Conservation (phyloP, 2,888 invertebrate species). For the Eupithecia insigniata region DNA sequence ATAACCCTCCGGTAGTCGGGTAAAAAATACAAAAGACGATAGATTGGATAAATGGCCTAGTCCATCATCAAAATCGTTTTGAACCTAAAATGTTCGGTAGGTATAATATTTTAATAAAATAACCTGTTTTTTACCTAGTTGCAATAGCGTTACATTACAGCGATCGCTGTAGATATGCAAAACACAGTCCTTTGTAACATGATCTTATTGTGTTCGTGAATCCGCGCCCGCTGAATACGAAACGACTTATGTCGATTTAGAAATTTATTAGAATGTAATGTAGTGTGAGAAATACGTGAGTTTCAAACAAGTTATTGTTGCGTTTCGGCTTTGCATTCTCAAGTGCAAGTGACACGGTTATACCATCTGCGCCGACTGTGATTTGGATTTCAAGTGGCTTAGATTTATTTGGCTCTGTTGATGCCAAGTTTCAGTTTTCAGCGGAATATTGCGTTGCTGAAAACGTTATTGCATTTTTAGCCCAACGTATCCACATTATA, state of each 20-base stretch:
- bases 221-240: constrained; percentile 66
- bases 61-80: neutral
- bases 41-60: neutral
- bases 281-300: constrained; percentile 58
- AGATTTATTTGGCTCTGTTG: constrained; percentile 33
- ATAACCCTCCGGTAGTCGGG: too few relatives aligned
- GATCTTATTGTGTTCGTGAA: constrained; percentile 78
- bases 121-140: neutral
- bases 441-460: constrained; percentile 22
- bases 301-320: constrained; percentile 62
- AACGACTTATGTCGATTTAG: constrained; percentile 80
- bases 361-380: constrained; percentile 43
- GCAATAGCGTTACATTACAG: constrained; percentile 9
- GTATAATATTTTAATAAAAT: neutral
- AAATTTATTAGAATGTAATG: constrained; percentile 82
- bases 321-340: constrained; percentile 45
- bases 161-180: constrained; percentile 74
- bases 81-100: neutral
- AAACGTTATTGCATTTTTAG: constrained; percentile 32
- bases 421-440: constrained; percentile 34
- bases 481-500: constrained; percentile 10
- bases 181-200: constrained; percentile 77
- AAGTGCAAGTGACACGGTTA: constrained; percentile 46
- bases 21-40: too few relatives aligned
- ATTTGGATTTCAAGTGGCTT: constrained; percentile 33